Evolutionary conservation across 1,140 invertebrate species (phyloP), one percentile per base, ranked within the genome.

Genomic region (Battus philenor): DNA sequence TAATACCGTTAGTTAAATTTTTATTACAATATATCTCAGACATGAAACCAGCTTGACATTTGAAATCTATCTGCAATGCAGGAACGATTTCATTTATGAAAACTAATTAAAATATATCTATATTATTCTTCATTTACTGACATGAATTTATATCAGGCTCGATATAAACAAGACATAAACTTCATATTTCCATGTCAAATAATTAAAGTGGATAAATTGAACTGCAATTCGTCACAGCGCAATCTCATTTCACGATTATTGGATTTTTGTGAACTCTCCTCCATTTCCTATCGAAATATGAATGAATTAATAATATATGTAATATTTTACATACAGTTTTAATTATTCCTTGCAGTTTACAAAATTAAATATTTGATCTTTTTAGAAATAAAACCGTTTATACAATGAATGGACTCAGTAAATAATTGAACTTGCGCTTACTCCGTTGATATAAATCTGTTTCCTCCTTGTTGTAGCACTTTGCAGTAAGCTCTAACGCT

Each of bases 401-500:
- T 49, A 38, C 57, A 52, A 54, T 68, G 68, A 79, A 62, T 71
- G 63, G 59, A 64, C 59, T 71, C 63, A 47, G 48, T 34, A 54
- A 57, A 63, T 66, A 72, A 70, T 72, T 53, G 57, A 61, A 39
- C 61, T 47, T 54, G 50, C 64, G 54, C 36, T 60, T 55, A 41
- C 49, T 38, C n/a, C 47, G 50, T 44, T 47, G 51, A 60, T 57
- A 62, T 59, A 66, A 59, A 55, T 60, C 57, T 58, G 47, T 50
- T n/a, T n/a, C n/a, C n/a, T n/a, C n/a, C n/a, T n/a, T n/a, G n/a
- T n/a, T n/a, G n/a, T n/a, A n/a, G n/a, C n/a, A n/a, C n/a, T n/a
- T n/a, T n/a, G n/a, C n/a, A n/a, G n/a, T n/a, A 30, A 11, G 6
- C 10, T 2, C 11, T 11, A 11, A 30, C 12, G 29, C 10, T 11